These are phyloP conservation scores for Dendrolimus pini DNA, from an alignment of 2,888 invertebrate species.

Conservation along the genomic window DNA sequence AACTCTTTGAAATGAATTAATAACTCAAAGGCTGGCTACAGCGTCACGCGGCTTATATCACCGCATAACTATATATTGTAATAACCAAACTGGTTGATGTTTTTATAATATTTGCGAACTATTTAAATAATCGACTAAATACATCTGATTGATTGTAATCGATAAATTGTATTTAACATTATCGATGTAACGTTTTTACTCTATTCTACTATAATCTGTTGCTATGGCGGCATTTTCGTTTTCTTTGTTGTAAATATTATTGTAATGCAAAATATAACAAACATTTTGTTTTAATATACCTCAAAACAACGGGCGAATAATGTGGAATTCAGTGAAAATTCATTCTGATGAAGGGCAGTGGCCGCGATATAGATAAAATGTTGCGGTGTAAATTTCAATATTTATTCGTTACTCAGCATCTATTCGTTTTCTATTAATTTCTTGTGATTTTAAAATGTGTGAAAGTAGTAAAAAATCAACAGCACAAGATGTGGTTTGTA, in stretches of 20 bases:
- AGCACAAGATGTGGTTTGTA: constrained; percentile 27
- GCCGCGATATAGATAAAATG: neutral
- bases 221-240: constrained; percentile 56
- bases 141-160: neutral
- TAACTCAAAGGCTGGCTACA: too few relatives aligned
- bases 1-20: too few relatives aligned
- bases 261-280: constrained; percentile 7
- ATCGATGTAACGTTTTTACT: neutral
- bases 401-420: too few relatives aligned
- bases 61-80: too few relatives aligned
- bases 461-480: constrained; percentile 23
- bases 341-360: neutral
- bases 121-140: neutral
- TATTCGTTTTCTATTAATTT: neutral
- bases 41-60: too few relatives aligned
- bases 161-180: too few relatives aligned
- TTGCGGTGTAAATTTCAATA: neutral
- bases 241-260: constrained; percentile 10
- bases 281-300: constrained; percentile 1
- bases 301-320: neutral
- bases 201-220: constrained; percentile 18
- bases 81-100: too few relatives aligned
- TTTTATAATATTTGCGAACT: neutral
- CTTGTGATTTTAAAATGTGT: constrained; percentile 24
- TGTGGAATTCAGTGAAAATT: neutral